A percentile compares a stretch with the other conserved stretches of the same genome.
phyloP scores from a whole-genome alignment of 2,113 vertebrate species.

The Pygoscelis adeliae region DNA sequence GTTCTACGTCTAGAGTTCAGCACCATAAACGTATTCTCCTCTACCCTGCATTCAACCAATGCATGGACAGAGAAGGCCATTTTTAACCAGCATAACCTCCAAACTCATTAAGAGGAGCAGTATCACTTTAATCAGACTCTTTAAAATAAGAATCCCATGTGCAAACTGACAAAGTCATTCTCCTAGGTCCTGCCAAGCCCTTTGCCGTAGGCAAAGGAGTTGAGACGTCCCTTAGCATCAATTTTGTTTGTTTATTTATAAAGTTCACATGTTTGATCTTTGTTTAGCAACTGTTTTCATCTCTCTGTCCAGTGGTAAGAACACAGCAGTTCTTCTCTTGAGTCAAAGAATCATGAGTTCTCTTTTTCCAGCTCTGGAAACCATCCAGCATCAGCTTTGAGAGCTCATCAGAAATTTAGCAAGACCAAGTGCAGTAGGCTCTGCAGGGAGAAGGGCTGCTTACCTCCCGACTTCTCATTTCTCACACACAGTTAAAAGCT shows the following conservation, averaged over 20 bases:
- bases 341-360: conserved; percentile 55
- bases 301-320: conserved; percentile 54
- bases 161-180: conserved; percentile 48
- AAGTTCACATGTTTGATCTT: conserved; percentile 67
- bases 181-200: conserved; percentile 56
- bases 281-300: conserved; percentile 59
- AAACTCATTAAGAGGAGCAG: neutral
- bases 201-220: conserved; percentile 27
- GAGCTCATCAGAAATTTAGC: neutral
- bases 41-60: neutral
- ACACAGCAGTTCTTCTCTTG: conserved; percentile 45
- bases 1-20: neutral
- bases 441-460: neutral
- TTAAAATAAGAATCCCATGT: conserved; percentile 13
- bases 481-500: neutral
- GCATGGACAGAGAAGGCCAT: neutral
- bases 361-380: conserved; percentile 29
- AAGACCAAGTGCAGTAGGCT: neutral
- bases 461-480: neutral
- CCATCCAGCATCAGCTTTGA: neutral
- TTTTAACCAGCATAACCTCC: neutral
- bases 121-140: conserved; percentile 39
- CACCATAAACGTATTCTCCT: neutral
- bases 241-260: conserved; percentile 62
- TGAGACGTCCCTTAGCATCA: conserved; percentile 55